Evolutionary conservation across 2,113 vertebrate species (phyloP).

Genomic region (Psittacara wagleri): DNA sequence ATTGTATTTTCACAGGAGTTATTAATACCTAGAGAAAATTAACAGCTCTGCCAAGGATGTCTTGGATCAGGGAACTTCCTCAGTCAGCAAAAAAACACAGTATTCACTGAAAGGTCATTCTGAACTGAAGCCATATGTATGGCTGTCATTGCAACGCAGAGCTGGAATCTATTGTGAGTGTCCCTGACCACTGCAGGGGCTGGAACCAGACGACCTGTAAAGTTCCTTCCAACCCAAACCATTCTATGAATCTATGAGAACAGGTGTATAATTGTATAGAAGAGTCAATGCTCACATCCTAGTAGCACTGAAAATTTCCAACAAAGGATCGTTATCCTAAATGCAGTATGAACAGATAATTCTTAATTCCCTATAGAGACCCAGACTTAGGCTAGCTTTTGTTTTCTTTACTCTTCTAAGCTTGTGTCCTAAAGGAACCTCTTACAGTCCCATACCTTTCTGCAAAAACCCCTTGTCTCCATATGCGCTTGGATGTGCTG

Average conservation of each 20-base stretch:
- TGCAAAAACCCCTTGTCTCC: not conserved
- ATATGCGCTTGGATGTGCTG: not conserved
- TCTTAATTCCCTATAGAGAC: not conserved
- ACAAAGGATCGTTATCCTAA: not conserved
- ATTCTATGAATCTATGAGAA: not conserved
- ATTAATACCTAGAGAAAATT: not conserved
- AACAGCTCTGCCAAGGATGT: not conserved
- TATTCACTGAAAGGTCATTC: not conserved
- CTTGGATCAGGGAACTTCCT: not conserved
- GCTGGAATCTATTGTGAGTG: not conserved
- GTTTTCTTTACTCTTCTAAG: not conserved
- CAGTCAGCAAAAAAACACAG: not conserved
- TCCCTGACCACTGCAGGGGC: not conserved
- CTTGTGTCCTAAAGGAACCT: not conserved
- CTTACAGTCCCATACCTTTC: not conserved
- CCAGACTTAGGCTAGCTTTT: not conserved
- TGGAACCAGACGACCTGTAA: not conserved
- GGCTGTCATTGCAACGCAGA: not conserved
- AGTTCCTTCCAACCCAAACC: not conserved
- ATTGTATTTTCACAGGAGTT: not conserved
- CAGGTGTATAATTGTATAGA: not conserved
- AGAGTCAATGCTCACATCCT: not conserved
- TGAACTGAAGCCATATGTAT: not conserved
- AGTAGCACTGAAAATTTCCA: not conserved
- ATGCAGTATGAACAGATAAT: not conserved